Conservation (phyloP, 2,113 vertebrate species). For the Zapornia atra region DNA sequence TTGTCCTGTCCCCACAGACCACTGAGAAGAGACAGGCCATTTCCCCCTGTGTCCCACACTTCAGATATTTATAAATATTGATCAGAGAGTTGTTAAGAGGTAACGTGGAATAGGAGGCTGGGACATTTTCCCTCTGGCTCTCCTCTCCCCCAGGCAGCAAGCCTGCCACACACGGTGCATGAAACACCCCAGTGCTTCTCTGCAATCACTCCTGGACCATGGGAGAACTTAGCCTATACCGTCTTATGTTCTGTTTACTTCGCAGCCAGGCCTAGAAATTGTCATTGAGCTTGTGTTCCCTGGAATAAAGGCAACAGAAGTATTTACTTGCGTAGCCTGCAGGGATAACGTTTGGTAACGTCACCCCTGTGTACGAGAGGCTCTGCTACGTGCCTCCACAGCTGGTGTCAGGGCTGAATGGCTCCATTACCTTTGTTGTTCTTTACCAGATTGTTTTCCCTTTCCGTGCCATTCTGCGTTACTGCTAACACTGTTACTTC, state of each 20-base stretch:
- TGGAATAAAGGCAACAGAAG: neutral
- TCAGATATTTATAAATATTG: too few relatives aligned
- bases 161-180: rapidly evolving
- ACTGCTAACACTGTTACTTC: neutral
- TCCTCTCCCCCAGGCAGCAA: neutral
- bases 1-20: too few relatives aligned
- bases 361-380: neutral
- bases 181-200: neutral
- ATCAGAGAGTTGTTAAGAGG: neutral
- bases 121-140: neutral
- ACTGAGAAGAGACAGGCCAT: too few relatives aligned
- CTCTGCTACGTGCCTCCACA: neutral
- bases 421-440: slow-evolving; percentile 21
- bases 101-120: neutral
- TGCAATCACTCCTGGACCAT: neutral
- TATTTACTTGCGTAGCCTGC: neutral
- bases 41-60: too few relatives aligned
- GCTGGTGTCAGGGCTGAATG: neutral
- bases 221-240: neutral
- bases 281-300: neutral
- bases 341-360: neutral
- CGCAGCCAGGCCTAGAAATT: neutral
- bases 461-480: neutral
- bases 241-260: neutral
- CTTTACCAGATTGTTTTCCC: slow-evolving; percentile 38